phyloP scores from a whole-genome alignment of 2,888 invertebrate species.

The Herminia tarsipennalis region DNA sequence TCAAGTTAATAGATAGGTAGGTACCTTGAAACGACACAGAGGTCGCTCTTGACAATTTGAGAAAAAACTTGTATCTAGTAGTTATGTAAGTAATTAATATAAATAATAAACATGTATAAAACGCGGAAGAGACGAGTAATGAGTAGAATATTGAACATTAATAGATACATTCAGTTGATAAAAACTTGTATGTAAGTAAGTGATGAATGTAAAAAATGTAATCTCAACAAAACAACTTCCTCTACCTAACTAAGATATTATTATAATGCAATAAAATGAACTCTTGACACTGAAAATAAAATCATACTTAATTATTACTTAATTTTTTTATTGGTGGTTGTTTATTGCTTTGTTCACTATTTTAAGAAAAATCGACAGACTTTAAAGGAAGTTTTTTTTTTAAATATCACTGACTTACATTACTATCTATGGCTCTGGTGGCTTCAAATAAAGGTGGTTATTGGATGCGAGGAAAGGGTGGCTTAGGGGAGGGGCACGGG shows the following conservation, averaged over 20 bases:
- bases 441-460: too few relatives aligned
- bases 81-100: constrained; percentile 5
- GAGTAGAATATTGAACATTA: constrained; percentile 8
- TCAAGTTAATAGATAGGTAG: too few relatives aligned
- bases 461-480: too few relatives aligned
- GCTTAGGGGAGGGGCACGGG: too few relatives aligned
- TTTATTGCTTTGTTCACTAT: too few relatives aligned
- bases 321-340: too few relatives aligned
- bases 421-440: too few relatives aligned
- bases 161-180: not conserved
- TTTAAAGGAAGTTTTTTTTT: too few relatives aligned
- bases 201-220: not conserved
- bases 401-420: too few relatives aligned
- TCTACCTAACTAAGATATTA: not conserved
- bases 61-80: constrained; percentile 15
- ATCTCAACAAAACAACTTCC: constrained; percentile 15
- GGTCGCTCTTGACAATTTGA: constrained; percentile 25
- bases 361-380: too few relatives aligned
- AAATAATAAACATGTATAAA: constrained; percentile 14
- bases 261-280: not conserved
- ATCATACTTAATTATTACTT: too few relatives aligned
- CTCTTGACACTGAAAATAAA: too few relatives aligned
- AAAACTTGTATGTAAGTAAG: not conserved
- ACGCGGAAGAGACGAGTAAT: constrained; percentile 28
- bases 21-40: constrained; percentile 24